Base-by-base conservation (phyloP, 2,113 vertebrate genomes). In the Tonatia bakeri region DNA sequence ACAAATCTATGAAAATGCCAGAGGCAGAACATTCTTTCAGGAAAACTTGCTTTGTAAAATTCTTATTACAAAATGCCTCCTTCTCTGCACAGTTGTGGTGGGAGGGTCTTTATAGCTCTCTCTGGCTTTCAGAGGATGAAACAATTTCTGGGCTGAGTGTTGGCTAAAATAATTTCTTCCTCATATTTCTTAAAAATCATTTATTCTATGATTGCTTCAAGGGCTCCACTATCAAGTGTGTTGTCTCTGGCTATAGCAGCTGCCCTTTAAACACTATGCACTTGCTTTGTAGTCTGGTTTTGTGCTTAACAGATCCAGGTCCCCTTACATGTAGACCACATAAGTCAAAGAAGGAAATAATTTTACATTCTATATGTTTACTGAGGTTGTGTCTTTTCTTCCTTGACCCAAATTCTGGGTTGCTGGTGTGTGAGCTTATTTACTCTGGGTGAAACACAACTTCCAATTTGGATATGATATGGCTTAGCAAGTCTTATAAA, bases 101-200 rank as follows among this genome's bases (percentile, higher is more conserved):
- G 72, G 73, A 95, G 19, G 43, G 54, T 94, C 50, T 88, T 81
- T 93, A 72, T 64, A 77, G 73, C 80, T 88, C 56, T 90, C 75
- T 76, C 52, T 84, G 84, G 59, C 52, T 96, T 96, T 86, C 3
- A 1, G 50, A 33, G n/a, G 33, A 93, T 80, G 69, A 93, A 92
- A 91, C 20, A 56, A 40, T 95, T 97, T 96, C 93, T 95, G 31
- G 52, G 36, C 61, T 59, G 85, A 87, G 17, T 72, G 61, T 89
- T 83, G 54, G 87, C 61, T 91, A 80, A 94, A 94, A 92, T 80
- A 82, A 82, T 50, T 77, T 92, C 64, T 61, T 22, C 33, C 61
- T 96, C 83, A 73, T n/a, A 82, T 96, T 97, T 92, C 64, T 92
- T 91, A 95, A 95, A 87, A 97, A 80, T 81, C n/a, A 94, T 76